Percentiles rank a stretch among this genome's conserved stretches.
phyloP scores from a whole-genome alignment of 1,140 invertebrate species.

The Maniola jurtina region DNA sequence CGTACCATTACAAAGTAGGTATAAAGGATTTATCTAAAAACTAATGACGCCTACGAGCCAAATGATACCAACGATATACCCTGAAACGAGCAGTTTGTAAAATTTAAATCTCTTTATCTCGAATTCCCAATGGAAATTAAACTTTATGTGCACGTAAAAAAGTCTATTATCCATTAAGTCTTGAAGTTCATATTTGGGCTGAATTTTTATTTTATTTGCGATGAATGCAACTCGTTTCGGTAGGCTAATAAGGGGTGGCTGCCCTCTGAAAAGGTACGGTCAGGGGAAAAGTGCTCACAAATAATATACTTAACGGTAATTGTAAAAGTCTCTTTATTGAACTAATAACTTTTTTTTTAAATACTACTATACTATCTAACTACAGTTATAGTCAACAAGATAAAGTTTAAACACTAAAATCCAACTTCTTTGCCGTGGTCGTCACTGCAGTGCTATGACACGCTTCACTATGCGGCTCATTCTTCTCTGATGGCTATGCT shows the following conservation, averaged over 20 bases:
- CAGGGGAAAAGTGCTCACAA: conserved; percentile 12
- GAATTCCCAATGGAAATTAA: conserved; percentile 22
- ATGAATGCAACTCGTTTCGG: conserved; percentile 42
- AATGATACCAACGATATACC: conserved; percentile 19
- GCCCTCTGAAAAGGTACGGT: conserved; percentile 18
- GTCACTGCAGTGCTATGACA: too few relatives aligned
- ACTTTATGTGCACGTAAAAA: conserved; percentile 20
- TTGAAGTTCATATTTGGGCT: conserved; percentile 6
- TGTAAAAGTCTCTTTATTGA: neutral
- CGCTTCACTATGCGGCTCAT: too few relatives aligned
- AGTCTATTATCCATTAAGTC: conserved; percentile 9
- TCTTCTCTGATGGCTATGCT: too few relatives aligned
- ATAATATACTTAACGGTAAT: conserved; percentile 12
- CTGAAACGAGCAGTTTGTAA: conserved; percentile 24
- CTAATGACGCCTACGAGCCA: conserved; percentile 29
- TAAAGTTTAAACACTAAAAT: too few relatives aligned
- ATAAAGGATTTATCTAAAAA: conserved; percentile 17
- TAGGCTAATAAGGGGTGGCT: conserved; percentile 37
- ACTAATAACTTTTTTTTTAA: too few relatives aligned
- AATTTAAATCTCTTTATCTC: conserved; percentile 29
- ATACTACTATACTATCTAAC: too few relatives aligned
- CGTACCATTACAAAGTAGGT: neutral
- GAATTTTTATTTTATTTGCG: conserved; percentile 37
- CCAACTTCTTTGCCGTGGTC: too few relatives aligned
- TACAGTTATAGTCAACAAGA: too few relatives aligned